phyloP scores from a whole-genome alignment of 2,113 vertebrate genomes.

The Elaphurus davidianus region DNA sequence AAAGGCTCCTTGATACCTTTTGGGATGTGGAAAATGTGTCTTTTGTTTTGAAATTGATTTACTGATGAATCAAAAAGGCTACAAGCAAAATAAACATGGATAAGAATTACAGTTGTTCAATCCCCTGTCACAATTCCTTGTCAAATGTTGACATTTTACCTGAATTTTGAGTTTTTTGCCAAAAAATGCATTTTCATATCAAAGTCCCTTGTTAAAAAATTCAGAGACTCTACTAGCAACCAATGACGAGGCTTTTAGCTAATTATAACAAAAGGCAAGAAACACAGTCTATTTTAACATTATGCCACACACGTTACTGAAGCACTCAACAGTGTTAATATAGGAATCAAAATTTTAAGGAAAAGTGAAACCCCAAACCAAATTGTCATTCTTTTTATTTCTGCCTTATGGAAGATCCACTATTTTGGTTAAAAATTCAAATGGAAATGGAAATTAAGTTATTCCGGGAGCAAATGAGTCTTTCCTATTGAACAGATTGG shows the following conservation, averaged over 20 bases:
- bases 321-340: slow-evolving; percentile 30
- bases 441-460: slow-evolving; percentile 72
- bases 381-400: slow-evolving; percentile 56
- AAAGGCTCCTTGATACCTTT: slow-evolving; percentile 70
- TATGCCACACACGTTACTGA: not conserved
- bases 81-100: slow-evolving; percentile 68
- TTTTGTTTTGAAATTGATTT: slow-evolving; percentile 76
- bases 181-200: slow-evolving; percentile 35
- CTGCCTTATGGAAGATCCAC: slow-evolving; percentile 57
- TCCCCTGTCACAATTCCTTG: slow-evolving; percentile 56
- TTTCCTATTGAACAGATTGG: slow-evolving; percentile 74
- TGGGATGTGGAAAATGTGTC: slow-evolving; percentile 56
- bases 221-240: slow-evolving; percentile 22
- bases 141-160: slow-evolving; percentile 35
- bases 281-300: slow-evolving; percentile 17
- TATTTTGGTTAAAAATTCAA: slow-evolving; percentile 72
- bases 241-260: slow-evolving; percentile 23
- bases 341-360: slow-evolving; percentile 41
- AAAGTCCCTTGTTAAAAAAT: slow-evolving; percentile 47
- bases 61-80: slow-evolving; percentile 70
- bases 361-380: slow-evolving; percentile 44
- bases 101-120: slow-evolving; percentile 66
- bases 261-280: slow-evolving; percentile 39
- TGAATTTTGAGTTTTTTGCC: slow-evolving; percentile 30
- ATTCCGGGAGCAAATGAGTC: slow-evolving; percentile 67